Conservation (phyloP, 2,888 invertebrate genomes). For the Orthosia gracilis region DNA sequence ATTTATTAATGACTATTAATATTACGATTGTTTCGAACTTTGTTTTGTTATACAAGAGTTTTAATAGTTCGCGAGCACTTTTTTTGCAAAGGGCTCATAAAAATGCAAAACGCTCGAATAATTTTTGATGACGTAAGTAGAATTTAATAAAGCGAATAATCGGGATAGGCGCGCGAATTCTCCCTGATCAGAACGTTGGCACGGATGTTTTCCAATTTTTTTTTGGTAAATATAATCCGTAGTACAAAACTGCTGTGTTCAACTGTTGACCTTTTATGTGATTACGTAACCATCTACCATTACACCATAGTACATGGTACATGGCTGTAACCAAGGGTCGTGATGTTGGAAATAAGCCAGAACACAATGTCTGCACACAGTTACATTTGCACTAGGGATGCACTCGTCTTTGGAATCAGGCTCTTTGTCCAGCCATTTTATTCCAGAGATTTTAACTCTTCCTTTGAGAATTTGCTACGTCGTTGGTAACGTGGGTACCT, state of each 20-base stretch:
- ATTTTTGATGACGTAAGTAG: conserved; percentile 20
- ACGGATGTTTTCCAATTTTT: background rate
- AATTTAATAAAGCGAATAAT: conserved; percentile 45
- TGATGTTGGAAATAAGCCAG: conserved; percentile 83
- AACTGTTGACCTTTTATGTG: conserved; percentile 44
- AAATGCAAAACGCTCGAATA: conserved; percentile 18
- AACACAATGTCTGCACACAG: conserved; percentile 83
- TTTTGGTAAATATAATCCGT: background rate
- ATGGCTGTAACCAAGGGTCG: conserved; percentile 78
- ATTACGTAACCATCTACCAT: conserved; percentile 61
- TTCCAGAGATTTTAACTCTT: conserved; percentile 47
- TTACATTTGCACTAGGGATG: conserved; percentile 80
- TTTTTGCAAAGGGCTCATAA: conserved; percentile 24
- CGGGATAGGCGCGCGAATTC: conserved; percentile 14
- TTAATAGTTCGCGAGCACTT: background rate
- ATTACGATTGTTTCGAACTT: conserved; percentile 54
- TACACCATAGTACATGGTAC: conserved; percentile 69
- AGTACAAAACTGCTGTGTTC: conserved; percentile 4
- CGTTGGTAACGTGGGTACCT: conserved; percentile 12
- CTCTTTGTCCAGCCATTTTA: conserved; percentile 59
- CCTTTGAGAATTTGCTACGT: conserved; percentile 56
- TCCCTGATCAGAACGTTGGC: conserved; percentile 11
- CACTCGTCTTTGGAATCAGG: conserved; percentile 63
- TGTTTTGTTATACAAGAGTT: conserved; percentile 43
- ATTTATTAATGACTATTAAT: conserved; percentile 77